These are phyloP conservation scores for Miichthys miiuy DNA, from an alignment of 2,797 vertebrate genomes.

Conservation along the genomic window DNA sequence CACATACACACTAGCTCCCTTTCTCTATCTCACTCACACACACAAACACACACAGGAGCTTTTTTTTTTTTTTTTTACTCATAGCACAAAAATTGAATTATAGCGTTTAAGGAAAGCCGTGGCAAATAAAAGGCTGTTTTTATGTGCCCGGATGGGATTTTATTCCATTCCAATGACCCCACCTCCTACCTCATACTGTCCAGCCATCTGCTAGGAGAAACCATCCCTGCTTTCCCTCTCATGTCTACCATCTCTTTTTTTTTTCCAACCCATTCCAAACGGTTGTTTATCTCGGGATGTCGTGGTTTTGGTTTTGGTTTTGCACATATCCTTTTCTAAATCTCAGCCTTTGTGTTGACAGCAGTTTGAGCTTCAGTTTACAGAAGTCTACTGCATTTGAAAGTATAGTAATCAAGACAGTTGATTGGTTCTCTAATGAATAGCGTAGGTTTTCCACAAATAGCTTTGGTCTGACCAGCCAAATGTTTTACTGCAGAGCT, in stretches of 20 bases:
- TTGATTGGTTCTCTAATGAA: slow-evolving; percentile 60
- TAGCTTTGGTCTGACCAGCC: slow-evolving; percentile 43
- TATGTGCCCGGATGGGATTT: slow-evolving; percentile 61
- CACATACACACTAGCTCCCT: not conserved
- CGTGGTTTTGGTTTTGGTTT: slow-evolving; percentile 58
- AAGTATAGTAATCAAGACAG: slow-evolving; percentile 56
- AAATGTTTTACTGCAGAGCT: slow-evolving; percentile 49
- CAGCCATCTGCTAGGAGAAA: slow-evolving; percentile 70
- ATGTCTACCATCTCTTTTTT: slow-evolving; percentile 36
- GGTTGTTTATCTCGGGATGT: slow-evolving; percentile 64
- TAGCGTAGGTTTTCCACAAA: slow-evolving; percentile 52
- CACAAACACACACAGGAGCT: slow-evolving; percentile 26
- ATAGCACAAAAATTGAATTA: slow-evolving; percentile 51
- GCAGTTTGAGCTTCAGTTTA: slow-evolving; percentile 53
- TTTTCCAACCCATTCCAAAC: not conserved
- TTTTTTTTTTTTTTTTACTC: slow-evolving; percentile 45
- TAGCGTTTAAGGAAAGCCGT: slow-evolving; percentile 63
- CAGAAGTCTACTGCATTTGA: slow-evolving; percentile 24
- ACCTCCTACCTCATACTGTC: slow-evolving; percentile 71
- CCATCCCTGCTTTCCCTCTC: slow-evolving; percentile 29
- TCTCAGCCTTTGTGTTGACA: slow-evolving; percentile 51
- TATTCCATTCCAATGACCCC: slow-evolving; percentile 61
- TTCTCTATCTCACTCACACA: not conserved
- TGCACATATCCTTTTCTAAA: slow-evolving; percentile 53
- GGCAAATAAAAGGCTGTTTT: slow-evolving; percentile 68